phyloP scores from a whole-genome alignment of 2,113 vertebrate species.

The Myiozetetes cayanensis region DNA sequence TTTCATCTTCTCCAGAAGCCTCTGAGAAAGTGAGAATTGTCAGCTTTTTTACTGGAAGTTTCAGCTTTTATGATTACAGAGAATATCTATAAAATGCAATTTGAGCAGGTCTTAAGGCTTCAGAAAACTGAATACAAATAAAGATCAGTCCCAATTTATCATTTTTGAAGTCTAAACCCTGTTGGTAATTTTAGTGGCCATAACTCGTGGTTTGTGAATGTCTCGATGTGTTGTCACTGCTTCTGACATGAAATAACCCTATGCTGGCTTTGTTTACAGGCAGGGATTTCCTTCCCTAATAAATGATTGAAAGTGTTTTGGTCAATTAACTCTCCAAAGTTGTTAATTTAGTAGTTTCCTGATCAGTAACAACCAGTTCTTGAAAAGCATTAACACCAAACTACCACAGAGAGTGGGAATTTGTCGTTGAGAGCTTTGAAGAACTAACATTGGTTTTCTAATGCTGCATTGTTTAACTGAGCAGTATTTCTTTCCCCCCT shows the following conservation, averaged over 20 bases:
- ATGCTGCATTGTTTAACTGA: neutral
- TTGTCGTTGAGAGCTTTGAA: neutral
- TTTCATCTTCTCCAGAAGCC: neutral
- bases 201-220: neutral
- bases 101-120: neutral
- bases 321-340: slow-evolving; percentile 23
- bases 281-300: slow-evolving; percentile 44
- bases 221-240: neutral
- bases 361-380: neutral
- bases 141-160: neutral
- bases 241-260: neutral
- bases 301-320: slow-evolving; percentile 6
- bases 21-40: neutral
- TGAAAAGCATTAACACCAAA: neutral
- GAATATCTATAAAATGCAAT: neutral
- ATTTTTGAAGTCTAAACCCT: neutral
- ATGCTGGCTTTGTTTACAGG: neutral
- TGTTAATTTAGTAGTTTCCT: slow-evolving; percentile 5
- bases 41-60: neutral
- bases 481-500: neutral
- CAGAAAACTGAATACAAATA: neutral
- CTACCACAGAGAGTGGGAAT: neutral
- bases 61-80: neutral
- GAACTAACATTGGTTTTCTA: neutral
- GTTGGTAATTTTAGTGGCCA: neutral